A percentile compares a stretch with the other conserved stretches of the same genome.
These are phyloP conservation scores for Mycetomoellerius zeteki DNA, from an alignment of 1,140 invertebrate genomes.

Conservation along the genomic window DNA sequence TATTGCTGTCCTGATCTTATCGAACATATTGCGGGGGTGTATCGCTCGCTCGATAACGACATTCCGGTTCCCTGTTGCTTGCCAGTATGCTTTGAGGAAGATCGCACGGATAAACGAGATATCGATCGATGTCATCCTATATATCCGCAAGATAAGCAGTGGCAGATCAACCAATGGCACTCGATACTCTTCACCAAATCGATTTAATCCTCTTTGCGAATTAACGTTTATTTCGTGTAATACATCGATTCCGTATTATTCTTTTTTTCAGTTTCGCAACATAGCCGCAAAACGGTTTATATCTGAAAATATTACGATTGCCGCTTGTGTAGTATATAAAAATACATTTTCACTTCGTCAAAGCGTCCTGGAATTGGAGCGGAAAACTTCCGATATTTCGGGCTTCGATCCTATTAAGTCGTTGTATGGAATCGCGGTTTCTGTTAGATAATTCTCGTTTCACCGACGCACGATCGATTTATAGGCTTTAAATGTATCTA, in stretches of 20 bases:
- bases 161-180: background rate
- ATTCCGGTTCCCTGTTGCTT: slow-evolving; percentile 31
- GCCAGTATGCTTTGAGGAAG: slow-evolving; percentile 25
- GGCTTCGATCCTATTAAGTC: background rate
- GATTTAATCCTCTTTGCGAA: slow-evolving; percentile 25
- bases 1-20: slow-evolving; percentile 52
- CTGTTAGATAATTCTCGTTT: slow-evolving; percentile 2
- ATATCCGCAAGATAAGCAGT: slow-evolving; percentile 44
- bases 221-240: slow-evolving; percentile 34
- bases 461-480: background rate
- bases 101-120: slow-evolving; percentile 49
- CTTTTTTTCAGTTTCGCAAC: background rate
- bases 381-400: slow-evolving; percentile 14
- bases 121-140: slow-evolving; percentile 38
- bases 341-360: background rate
- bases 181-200: slow-evolving; percentile 36
- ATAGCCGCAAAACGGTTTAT: background rate
- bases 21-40: slow-evolving; percentile 58
- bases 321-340: background rate
- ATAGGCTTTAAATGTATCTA: background rate
- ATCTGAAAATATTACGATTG: background rate
- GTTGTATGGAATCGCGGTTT: background rate
- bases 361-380: background rate
- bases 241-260: background rate
- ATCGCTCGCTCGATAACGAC: slow-evolving; percentile 39